These are phyloP conservation scores for Rhaphigaster nebulosa DNA, from an alignment of 2,888 invertebrate species.

Conservation along the genomic window DNA sequence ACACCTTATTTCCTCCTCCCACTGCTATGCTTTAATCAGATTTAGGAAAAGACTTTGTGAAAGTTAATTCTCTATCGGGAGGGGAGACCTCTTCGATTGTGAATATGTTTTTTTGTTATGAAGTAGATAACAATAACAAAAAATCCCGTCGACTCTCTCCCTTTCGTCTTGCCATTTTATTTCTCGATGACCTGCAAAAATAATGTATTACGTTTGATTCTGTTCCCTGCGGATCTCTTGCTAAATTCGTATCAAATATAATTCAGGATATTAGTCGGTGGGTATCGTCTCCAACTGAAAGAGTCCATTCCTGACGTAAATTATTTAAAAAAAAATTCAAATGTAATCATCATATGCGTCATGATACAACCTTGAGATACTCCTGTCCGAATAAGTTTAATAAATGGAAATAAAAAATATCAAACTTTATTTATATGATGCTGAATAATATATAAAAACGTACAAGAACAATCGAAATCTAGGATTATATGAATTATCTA, in stretches of 20 bases:
- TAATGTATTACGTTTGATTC: background rate
- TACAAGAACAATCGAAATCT: too few species aligned
- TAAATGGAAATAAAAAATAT: too few species aligned
- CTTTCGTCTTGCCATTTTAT: slow-evolving; percentile 37
- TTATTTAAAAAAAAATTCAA: too few species aligned
- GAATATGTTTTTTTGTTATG: background rate
- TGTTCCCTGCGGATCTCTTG: background rate
- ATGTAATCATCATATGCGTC: too few species aligned
- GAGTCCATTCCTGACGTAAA: background rate
- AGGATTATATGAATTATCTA: too few species aligned
- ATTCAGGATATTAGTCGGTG: background rate
- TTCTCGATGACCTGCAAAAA: slow-evolving; percentile 30
- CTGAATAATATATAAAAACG: too few species aligned
- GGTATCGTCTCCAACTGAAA: background rate
- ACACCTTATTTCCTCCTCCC: background rate
- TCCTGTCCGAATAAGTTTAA: too few species aligned
- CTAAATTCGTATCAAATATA: background rate
- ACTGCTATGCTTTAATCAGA: background rate
- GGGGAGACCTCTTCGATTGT: background rate
- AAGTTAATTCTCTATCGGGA: background rate
- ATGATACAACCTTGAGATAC: too few species aligned
- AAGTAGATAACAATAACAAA: slow-evolving; percentile 32
- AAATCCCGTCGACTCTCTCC: slow-evolving; percentile 1
- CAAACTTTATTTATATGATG: too few species aligned
- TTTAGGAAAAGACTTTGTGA: slow-evolving; percentile 11